Conservation (phyloP, 2,113 vertebrate genomes). For the Neomonachus schauinslandi region DNA sequence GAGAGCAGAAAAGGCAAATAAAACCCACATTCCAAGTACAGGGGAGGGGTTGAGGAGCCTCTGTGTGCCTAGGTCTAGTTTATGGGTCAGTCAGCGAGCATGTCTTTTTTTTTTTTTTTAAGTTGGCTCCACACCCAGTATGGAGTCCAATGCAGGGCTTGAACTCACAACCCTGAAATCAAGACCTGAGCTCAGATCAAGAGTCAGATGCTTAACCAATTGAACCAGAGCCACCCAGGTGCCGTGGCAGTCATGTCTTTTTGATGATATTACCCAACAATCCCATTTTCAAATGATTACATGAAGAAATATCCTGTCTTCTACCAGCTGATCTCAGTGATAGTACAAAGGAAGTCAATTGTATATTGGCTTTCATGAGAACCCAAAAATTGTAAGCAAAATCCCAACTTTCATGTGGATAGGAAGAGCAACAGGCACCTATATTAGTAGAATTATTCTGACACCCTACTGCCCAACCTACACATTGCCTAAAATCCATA, state of each 20-base stretch:
- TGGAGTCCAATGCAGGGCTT: neutral
- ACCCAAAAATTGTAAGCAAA: neutral
- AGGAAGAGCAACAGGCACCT: neutral
- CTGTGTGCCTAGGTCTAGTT: neutral
- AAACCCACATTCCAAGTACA: neutral
- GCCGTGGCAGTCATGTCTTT: neutral
- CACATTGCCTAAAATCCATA: neutral
- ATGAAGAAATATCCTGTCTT: neutral
- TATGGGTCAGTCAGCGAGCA: neutral
- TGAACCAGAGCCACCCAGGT: neutral
- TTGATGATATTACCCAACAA: neutral
- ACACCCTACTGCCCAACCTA: neutral
- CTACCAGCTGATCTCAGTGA: neutral
- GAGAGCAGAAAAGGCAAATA: neutral
- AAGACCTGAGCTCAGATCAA: neutral
- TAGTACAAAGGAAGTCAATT: neutral
- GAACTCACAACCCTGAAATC: neutral
- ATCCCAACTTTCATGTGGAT: neutral
- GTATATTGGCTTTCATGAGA: neutral
- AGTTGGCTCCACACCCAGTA: neutral
- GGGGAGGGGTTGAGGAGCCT: neutral
- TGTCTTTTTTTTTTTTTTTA: neutral
- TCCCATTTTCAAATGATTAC: neutral
- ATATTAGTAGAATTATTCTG: neutral
- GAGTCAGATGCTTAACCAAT: neutral